These are phyloP conservation scores for Eilema depressum DNA, from an alignment of 2,888 invertebrate genomes.

Conservation along the genomic window DNA sequence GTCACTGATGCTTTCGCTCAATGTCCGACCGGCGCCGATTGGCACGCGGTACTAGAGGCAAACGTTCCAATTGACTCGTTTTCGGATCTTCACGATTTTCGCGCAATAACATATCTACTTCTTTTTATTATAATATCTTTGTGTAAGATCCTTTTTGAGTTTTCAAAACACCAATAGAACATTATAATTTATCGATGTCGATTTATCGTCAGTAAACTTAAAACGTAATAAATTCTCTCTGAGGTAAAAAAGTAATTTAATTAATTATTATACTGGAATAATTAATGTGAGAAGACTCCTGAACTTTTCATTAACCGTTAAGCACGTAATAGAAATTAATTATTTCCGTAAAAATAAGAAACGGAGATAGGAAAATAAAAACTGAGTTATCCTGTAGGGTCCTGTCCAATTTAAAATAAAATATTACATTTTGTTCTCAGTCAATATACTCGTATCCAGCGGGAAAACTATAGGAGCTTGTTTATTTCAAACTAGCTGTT, in stretches of 20 bases:
- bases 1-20: too few species aligned
- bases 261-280: neutral
- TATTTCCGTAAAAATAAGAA: neutral
- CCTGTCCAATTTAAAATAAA: neutral
- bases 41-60: too few species aligned
- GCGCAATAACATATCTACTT: too few species aligned
- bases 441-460: neutral
- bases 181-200: too few species aligned
- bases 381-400: neutral
- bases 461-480: too few species aligned
- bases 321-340: slow-evolving; percentile 62
- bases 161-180: too few species aligned
- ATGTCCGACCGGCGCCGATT: too few species aligned
- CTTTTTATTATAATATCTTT: too few species aligned
- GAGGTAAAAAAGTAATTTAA: neutral
- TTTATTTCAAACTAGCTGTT: too few species aligned
- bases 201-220: neutral
- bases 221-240: neutral
- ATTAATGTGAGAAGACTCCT: slow-evolving; percentile 12
- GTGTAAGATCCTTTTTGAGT: too few species aligned
- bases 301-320: slow-evolving; percentile 53
- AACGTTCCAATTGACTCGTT: too few species aligned
- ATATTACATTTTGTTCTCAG: neutral
- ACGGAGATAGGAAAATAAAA: neutral
- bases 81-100: too few species aligned